phyloP scores from a whole-genome alignment of 2,797 vertebrate species.

The Crenichthys baileyi region DNA sequence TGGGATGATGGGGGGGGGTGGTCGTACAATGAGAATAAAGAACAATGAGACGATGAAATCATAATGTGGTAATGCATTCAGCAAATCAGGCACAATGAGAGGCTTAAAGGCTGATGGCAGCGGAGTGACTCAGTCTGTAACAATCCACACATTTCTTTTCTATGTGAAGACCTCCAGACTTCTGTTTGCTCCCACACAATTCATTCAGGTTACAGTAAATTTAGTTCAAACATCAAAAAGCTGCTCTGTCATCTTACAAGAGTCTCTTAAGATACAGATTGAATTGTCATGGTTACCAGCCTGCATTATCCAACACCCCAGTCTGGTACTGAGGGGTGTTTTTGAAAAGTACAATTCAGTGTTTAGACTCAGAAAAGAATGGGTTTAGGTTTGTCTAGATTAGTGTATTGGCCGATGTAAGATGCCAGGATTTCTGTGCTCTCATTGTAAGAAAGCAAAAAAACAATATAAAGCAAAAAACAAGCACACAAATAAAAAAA shows the following conservation, averaged over 20 bases:
- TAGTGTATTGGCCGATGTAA: too few species aligned
- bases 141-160: constrained; percentile 17
- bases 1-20: constrained; percentile 63
- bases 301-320: constrained; percentile 14
- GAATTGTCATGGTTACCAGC: constrained; percentile 38
- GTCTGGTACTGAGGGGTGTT: neutral
- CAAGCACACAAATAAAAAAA: too few species aligned
- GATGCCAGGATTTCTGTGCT: too few species aligned
- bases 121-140: constrained; percentile 52
- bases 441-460: too few species aligned
- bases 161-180: constrained; percentile 23
- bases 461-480: too few species aligned
- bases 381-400: too few species aligned
- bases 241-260: constrained; percentile 6
- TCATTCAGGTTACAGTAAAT: constrained; percentile 9
- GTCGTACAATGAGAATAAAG: constrained; percentile 12
- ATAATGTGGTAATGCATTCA: constrained; percentile 40
- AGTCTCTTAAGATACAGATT: neutral
- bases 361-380: neutral
- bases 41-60: constrained; percentile 14
- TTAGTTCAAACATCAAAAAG: constrained; percentile 4
- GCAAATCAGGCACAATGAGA: constrained; percentile 32
- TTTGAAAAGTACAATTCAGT: neutral
- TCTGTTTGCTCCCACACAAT: constrained; percentile 19
- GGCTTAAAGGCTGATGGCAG: constrained; percentile 26